Conservation (phyloP, 2,888 invertebrate genomes). For the Dinocampus coccinellae region DNA sequence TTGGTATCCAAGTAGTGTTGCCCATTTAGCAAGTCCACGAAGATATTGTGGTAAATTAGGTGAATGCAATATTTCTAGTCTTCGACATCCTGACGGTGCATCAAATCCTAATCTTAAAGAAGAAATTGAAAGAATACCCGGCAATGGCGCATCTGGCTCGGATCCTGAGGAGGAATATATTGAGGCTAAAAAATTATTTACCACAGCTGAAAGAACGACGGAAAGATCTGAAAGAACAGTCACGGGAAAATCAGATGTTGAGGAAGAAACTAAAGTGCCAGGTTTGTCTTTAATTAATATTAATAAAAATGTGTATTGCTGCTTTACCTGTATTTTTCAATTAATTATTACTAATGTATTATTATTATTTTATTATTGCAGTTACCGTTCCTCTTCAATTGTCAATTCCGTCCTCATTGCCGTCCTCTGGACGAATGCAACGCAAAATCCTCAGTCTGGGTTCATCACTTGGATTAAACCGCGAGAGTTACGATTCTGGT, state of each 20-base stretch:
- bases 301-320: not conserved
- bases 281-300: conserved; percentile 54
- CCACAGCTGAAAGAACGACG: conserved; percentile 59
- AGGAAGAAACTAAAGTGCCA: conserved; percentile 62
- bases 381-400: conserved; percentile 58
- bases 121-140: conserved; percentile 75
- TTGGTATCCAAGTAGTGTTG: conserved; percentile 73
- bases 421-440: conserved; percentile 76
- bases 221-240: conserved; percentile 65
- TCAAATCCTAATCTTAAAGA: conserved; percentile 91
- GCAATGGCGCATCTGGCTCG: conserved; percentile 75
- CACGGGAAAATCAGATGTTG: conserved; percentile 68
- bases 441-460: conserved; percentile 75
- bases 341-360: conserved; percentile 1
- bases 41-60: conserved; percentile 76
- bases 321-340: not conserved
- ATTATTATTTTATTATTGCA: conserved; percentile 40
- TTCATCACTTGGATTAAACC: conserved; percentile 76
- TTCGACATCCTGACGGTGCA: conserved; percentile 92
- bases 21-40: conserved; percentile 74
- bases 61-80: conserved; percentile 75
- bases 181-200: conserved; percentile 68
- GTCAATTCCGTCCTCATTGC: conserved; percentile 73
- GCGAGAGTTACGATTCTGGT: conserved; percentile 86
- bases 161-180: conserved; percentile 72